These are phyloP conservation scores for Orthosia gothica DNA, from an alignment of 2,888 invertebrate species.

Conservation along the genomic window DNA sequence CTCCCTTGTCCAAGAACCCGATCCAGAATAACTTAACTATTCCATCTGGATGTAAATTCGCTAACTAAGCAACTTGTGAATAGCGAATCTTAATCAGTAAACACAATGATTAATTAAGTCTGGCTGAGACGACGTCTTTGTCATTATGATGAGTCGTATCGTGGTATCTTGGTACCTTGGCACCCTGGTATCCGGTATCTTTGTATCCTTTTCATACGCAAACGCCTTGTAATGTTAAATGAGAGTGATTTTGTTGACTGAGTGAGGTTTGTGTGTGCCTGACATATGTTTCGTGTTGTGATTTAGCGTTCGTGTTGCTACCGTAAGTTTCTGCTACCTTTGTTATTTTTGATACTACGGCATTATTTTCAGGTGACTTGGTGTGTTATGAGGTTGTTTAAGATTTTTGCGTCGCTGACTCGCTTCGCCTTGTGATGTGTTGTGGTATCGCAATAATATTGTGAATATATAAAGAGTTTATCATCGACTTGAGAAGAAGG, in stretches of 20 bases:
- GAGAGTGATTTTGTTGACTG: constrained; percentile 71
- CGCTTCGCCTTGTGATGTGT: neutral
- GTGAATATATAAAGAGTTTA: neutral
- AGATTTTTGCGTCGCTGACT: neutral
- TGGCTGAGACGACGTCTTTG: constrained; percentile 84
- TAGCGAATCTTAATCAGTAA: constrained; percentile 86
- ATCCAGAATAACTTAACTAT: constrained; percentile 78
- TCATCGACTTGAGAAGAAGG: too few species aligned
- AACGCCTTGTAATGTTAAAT: constrained; percentile 73
- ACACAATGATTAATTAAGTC: constrained; percentile 90
- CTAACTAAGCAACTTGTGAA: constrained; percentile 81
- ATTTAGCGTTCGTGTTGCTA: constrained; percentile 48
- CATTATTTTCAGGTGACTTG: constrained; percentile 46
- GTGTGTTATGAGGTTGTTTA: constrained; percentile 22
- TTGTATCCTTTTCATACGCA: constrained; percentile 81
- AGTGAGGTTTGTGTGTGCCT: constrained; percentile 60
- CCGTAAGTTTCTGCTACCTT: constrained; percentile 48
- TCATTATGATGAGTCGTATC: constrained; percentile 86
- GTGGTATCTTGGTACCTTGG: constrained; percentile 71
- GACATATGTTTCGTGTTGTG: constrained; percentile 57
- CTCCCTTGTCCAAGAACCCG: constrained; percentile 47
- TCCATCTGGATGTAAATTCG: constrained; percentile 87
- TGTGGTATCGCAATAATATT: neutral
- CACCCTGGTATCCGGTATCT: constrained; percentile 64
- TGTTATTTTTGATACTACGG: constrained; percentile 52